A percentile compares a stretch with the other conserved stretches of the same genome.
These are phyloP conservation scores for Salticus scenicus DNA, from an alignment of 2,888 invertebrate genomes.

Conservation along the genomic window DNA sequence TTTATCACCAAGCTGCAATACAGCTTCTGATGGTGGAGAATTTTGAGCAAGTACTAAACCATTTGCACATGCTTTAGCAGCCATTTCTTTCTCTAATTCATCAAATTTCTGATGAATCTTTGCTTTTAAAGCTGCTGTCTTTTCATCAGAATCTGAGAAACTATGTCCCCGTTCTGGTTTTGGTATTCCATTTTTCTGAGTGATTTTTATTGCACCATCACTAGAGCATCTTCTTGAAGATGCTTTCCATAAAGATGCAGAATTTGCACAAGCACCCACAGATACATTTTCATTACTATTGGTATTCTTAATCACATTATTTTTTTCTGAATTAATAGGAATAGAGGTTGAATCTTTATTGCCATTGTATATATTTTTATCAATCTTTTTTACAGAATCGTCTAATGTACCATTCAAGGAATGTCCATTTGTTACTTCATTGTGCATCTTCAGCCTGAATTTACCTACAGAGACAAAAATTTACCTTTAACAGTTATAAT, in stretches of 20 bases:
- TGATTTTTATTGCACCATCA: constrained; percentile 64
- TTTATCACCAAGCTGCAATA: constrained; percentile 41
- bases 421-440: constrained; percentile 1
- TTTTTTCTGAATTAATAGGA: neutral
- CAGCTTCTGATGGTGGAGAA: constrained; percentile 47
- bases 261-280: neutral
- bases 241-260: constrained; percentile 34
- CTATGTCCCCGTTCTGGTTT: constrained; percentile 62
- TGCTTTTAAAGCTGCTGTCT: constrained; percentile 64
- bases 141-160: constrained; percentile 67
- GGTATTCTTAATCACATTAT: neutral
- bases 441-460: constrained; percentile 10
- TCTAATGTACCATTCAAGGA: neutral
- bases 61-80: constrained; percentile 55
- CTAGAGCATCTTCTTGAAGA: constrained; percentile 65
- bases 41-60: constrained; percentile 29
- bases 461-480: no score
- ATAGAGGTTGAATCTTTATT: neutral
- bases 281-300: neutral
- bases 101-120: constrained; percentile 70
- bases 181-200: constrained; percentile 29
- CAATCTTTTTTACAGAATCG: neutral
- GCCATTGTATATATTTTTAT: neutral
- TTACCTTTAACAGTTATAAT: no score
- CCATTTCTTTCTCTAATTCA: constrained; percentile 70